A percentile compares a stretch with the other conserved stretches of the same genome.
phyloP scores from a whole-genome alignment of 2,113 vertebrate species.

The Montifringilla adamsi region DNA sequence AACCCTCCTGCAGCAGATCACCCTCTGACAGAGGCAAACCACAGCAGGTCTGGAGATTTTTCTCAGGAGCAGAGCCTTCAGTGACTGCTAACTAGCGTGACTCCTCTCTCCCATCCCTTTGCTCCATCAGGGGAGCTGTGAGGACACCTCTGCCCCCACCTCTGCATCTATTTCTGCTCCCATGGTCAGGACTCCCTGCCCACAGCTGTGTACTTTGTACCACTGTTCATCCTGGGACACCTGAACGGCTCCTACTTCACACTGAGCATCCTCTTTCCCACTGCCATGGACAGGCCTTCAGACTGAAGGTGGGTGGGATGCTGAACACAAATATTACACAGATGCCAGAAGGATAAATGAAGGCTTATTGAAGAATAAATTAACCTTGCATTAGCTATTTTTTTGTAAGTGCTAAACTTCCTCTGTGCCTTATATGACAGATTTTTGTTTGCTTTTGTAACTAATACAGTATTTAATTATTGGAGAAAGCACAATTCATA shows the following conservation, averaged over 20 bases:
- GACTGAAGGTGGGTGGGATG: neutral
- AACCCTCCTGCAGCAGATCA: neutral
- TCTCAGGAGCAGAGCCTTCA: neutral
- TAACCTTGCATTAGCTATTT: neutral
- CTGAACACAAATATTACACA: neutral
- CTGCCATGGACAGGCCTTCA: accelerated
- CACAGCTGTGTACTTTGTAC: neutral
- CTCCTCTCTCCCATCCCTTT: neutral
- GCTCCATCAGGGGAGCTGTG: no score
- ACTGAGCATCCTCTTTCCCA: neutral
- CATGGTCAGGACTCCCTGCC: accelerated
- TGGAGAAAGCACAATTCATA: neutral
- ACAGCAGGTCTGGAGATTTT: neutral
- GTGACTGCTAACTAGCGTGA: neutral
- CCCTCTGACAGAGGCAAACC: neutral
- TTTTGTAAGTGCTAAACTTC: neutral
- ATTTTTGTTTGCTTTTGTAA: neutral
- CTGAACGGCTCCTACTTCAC: neutral
- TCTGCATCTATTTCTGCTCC: neutral
- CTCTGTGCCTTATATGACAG: neutral
- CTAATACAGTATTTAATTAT: neutral
- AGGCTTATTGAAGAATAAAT: neutral
- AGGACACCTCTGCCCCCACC: neutral
- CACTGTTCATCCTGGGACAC: neutral
- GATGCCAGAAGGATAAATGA: neutral